phyloP scores from a whole-genome alignment of 2,797 vertebrate species.

The Cephalopachus bancanus region DNA sequence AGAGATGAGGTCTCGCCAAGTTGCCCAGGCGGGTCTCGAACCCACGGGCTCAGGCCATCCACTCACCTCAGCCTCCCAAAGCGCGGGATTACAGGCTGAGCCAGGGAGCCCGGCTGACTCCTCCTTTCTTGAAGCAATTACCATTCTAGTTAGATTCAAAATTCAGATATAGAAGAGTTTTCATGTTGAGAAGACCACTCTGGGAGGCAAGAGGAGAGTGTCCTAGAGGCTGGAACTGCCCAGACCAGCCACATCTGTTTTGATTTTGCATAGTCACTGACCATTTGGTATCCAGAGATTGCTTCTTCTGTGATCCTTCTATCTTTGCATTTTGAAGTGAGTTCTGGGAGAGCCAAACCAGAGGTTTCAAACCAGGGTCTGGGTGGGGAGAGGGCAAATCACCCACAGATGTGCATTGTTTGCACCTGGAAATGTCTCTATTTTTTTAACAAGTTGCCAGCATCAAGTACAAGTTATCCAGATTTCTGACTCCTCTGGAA shows the following conservation, averaged over 20 bases:
- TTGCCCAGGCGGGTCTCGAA: too few species aligned
- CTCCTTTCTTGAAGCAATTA: background rate
- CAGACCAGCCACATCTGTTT: background rate
- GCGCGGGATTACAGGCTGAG: too few species aligned
- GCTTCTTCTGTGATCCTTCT: background rate
- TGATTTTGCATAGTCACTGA: background rate
- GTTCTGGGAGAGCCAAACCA: background rate
- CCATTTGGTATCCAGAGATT: background rate
- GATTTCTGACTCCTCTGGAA: background rate
- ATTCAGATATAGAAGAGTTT: background rate
- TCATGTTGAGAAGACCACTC: background rate
- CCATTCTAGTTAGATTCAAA: background rate
- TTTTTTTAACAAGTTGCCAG: background rate
- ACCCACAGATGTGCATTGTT: background rate
- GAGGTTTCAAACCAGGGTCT: background rate
- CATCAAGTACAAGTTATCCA: background rate
- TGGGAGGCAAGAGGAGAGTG: fast-evolving
- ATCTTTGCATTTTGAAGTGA: background rate
- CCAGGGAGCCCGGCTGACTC: too few species aligned
- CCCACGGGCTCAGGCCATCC: too few species aligned
- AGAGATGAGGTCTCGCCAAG: too few species aligned
- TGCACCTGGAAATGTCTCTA: background rate
- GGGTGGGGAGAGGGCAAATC: background rate
- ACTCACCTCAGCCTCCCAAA: too few species aligned
- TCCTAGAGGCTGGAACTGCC: background rate